These are phyloP conservation scores for Chaetodon trifascialis DNA, from an alignment of 2,113 vertebrate species.

Conservation along the genomic window DNA sequence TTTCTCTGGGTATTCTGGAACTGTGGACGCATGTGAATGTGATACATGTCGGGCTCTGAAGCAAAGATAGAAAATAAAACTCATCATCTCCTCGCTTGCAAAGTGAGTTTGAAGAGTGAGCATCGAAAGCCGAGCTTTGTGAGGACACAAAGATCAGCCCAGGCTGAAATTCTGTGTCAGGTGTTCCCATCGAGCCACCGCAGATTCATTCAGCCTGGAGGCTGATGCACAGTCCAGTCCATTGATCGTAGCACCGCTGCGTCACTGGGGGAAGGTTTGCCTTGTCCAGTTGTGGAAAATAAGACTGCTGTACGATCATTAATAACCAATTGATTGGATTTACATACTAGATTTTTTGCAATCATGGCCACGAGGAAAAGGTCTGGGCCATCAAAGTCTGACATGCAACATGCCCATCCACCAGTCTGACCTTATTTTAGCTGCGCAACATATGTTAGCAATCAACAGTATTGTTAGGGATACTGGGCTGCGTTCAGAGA, in stretches of 20 bases:
- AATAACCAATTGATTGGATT: neutral
- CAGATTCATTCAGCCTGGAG: neutral
- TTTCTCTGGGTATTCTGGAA: conserved; percentile 27
- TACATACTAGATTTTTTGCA: neutral
- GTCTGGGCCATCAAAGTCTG: neutral
- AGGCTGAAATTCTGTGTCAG: neutral
- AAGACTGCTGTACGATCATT: neutral
- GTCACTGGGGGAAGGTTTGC: neutral
- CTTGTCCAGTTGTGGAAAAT: neutral
- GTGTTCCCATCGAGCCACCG: neutral
- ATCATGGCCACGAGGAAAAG: neutral
- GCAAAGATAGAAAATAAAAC: conserved; percentile 23
- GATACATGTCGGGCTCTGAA: neutral
- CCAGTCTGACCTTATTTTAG: neutral
- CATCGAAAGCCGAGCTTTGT: neutral
- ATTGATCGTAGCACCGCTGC: neutral
- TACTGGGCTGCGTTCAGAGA: neutral
- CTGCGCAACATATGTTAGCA: neutral
- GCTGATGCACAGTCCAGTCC: neutral
- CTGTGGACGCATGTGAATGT: neutral
- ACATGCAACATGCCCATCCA: neutral
- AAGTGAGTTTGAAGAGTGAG: neutral
- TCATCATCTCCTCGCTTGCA: conserved; percentile 1
- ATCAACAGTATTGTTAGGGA: neutral
- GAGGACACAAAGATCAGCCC: too few species aligned